Evolutionary conservation across 64 coral and sea anemone genomes (phyloP), one percentile per base, ranked within the genome.

Genomic region (Dendrophyllia cribrosa): DNA sequence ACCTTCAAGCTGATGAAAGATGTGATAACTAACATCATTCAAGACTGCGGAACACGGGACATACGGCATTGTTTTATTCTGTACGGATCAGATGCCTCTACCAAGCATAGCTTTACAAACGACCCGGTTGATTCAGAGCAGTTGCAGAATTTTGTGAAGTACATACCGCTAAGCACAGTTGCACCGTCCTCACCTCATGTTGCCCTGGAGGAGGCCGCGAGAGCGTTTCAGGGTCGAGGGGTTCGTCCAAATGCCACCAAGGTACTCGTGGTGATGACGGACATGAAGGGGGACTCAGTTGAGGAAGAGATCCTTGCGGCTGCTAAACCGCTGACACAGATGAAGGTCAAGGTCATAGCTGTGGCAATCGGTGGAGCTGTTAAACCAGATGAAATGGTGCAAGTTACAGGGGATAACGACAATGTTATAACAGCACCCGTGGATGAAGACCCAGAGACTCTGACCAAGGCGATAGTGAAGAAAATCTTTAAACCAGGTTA

Each of bases 1-100:
- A 76, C 77, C 13, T 85, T 84, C 19, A 43, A 53, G 12, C 24
- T 89, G 56, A 94, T 94, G 77, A 94, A 89, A 20, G 71, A 89
- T n/a, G 48, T 85, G 49, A 94, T 94, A 53, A 64, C 56, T 9
- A 60, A 62, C 13, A 89, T 94, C 10, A 74, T 94, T 47, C 44
- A 89, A 44, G 66, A 85, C 12, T 94, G 89, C 59, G 78, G 92
- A 19, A 94, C 83, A 7, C 48, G 23, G 8, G 75, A 70, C 49
- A 52, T 89, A 59, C 86, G 24, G 12, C 89, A 89, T 58, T 51
- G 77, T 62, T 58, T 89, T 17, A 74, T 94, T 21, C 55, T 94
- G 9, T 94, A 58, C 17, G 92, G 87, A 8, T 46, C 92, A n/a
- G 55, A 59, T 47, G 87, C 68, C 13, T 64, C 67, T 6, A 89